Evolutionary conservation across 2,797 vertebrate genomes (phyloP).

Genomic region (Scarus forsteni): DNA sequence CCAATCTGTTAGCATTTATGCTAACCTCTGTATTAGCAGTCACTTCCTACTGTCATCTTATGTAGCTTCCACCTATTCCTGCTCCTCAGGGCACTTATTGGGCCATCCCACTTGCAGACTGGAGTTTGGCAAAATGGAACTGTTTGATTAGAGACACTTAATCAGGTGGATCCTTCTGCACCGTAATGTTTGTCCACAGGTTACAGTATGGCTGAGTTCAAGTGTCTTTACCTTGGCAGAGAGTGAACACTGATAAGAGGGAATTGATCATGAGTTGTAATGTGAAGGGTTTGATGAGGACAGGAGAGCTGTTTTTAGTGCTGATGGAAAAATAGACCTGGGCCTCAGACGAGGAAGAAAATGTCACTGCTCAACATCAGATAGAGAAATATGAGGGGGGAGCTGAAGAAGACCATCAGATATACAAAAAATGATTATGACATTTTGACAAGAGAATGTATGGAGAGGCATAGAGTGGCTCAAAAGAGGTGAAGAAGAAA

Average conservation of each 20-base stretch:
- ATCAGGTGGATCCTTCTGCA: too few species aligned
- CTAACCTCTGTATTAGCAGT: too few species aligned
- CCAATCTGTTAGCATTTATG: too few species aligned
- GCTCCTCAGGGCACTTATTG: too few species aligned
- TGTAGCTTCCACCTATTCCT: too few species aligned
- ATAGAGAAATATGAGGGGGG: not conserved
- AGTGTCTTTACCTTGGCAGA: not conserved
- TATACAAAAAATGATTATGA: not conserved
- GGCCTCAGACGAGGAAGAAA: conserved; percentile 9
- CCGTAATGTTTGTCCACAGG: too few species aligned
- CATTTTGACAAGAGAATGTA: conserved; percentile 12
- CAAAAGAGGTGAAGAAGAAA: not conserved
- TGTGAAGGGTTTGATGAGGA: not conserved
- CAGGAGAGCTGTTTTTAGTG: not conserved
- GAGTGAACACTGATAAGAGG: not conserved
- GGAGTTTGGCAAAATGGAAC: too few species aligned
- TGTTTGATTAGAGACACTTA: too few species aligned
- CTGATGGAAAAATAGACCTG: conserved; percentile 3
- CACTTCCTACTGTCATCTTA: too few species aligned
- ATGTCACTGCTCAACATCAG: conserved; percentile 8
- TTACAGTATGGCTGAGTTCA: not conserved
- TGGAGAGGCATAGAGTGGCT: not conserved
- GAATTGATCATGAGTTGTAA: not conserved
- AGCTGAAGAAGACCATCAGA: conserved; percentile 8
- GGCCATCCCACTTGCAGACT: too few species aligned